Evolutionary conservation across 2,888 invertebrate species (phyloP).

Genomic region (Helleia helle): DNA sequence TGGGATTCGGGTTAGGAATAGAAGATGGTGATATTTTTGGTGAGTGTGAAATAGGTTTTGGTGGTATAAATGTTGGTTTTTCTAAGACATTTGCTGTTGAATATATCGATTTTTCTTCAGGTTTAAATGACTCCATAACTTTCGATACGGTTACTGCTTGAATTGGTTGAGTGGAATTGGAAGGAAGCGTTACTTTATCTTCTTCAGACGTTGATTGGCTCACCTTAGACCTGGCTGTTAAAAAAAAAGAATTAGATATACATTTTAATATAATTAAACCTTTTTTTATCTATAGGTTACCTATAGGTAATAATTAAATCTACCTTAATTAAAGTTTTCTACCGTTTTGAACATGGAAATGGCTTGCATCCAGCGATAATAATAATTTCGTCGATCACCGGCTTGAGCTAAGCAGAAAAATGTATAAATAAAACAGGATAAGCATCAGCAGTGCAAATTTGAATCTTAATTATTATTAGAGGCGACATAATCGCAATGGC

Average conservation of each 20-base stretch:
- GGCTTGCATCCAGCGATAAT: too few species aligned
- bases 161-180: conserved; percentile 13
- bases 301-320: neutral
- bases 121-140: conserved; percentile 36
- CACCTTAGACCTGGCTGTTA: conserved; percentile 26
- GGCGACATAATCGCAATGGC: too few species aligned
- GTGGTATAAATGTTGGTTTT: conserved; percentile 38
- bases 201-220: conserved; percentile 25
- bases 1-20: conserved; percentile 62
- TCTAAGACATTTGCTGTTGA: conserved; percentile 27
- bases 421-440: too few species aligned
- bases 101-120: conserved; percentile 27
- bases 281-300: too few species aligned
- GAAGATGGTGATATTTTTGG: conserved; percentile 66
- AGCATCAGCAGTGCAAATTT: too few species aligned
- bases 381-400: too few species aligned
- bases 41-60: conserved; percentile 49
- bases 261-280: too few species aligned
- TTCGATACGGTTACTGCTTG: conserved; percentile 31
- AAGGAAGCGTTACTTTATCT: conserved; percentile 28
- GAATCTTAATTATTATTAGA: too few species aligned
- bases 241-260: conserved; percentile 18
- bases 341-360: conserved; percentile 10
- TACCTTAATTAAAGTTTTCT: neutral
- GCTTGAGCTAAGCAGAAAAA: too few species aligned